A percentile compares a stretch with the other conserved stretches of the same genome.
Evolutionary conservation across 2,113 vertebrate genomes (phyloP).

Genomic region (Microcebus jonahi): DNA sequence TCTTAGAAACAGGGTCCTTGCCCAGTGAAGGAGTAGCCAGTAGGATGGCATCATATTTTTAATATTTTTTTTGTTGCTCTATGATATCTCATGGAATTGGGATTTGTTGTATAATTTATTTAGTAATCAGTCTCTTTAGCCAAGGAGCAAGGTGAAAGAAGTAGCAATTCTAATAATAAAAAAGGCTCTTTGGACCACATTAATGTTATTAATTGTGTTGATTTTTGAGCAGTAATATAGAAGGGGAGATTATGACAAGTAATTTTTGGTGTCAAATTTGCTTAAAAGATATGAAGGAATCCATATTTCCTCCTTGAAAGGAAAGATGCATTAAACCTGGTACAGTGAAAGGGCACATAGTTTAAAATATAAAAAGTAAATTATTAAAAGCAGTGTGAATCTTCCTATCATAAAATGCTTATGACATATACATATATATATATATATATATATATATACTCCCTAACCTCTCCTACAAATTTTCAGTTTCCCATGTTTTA

Average conservation of each 20-base stretch:
- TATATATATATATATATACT: not conserved
- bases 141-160: slow-evolving; percentile 41
- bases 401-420: slow-evolving; percentile 51
- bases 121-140: not conserved
- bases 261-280: slow-evolving; percentile 50
- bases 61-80: slow-evolving; percentile 14
- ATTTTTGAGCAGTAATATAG: slow-evolving; percentile 60
- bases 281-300: slow-evolving; percentile 48
- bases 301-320: slow-evolving; percentile 56
- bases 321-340: slow-evolving; percentile 61
- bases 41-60: slow-evolving; percentile 43
- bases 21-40: slow-evolving; percentile 15
- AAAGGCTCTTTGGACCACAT: not conserved
- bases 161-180: slow-evolving; percentile 3
- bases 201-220: slow-evolving; percentile 39
- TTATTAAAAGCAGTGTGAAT: slow-evolving; percentile 43
- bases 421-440: not conserved
- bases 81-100: not conserved
- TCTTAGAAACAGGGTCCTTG: slow-evolving; percentile 58
- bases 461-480: not conserved
- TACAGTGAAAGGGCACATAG: slow-evolving; percentile 40
- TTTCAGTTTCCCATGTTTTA: slow-evolving; percentile 6
- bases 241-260: not conserved
- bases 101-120: not conserved
- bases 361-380: slow-evolving; percentile 21